A percentile compares a stretch with the other conserved stretches of the same genome.
phyloP scores from a whole-genome alignment of 2,888 invertebrate genomes.

The Drosophila peninsularis region DNA sequence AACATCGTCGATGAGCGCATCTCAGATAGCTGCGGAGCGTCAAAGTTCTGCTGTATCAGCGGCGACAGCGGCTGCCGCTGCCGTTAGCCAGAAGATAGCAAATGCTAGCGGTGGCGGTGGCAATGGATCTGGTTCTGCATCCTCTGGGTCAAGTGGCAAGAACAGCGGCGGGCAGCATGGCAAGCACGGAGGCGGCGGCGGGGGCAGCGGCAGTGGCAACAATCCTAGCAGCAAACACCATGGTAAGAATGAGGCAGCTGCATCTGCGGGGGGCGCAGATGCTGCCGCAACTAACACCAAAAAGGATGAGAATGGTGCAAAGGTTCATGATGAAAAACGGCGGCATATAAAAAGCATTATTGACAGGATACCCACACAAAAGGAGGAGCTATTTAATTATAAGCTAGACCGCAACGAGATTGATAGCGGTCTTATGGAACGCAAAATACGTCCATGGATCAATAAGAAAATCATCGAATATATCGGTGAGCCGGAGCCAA shows the following conservation, averaged over 20 bases:
- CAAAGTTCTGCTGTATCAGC: constrained; percentile 73
- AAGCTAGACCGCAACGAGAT: constrained; percentile 95
- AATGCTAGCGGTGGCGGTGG: constrained; percentile 31
- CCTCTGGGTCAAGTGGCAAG: constrained; percentile 25
- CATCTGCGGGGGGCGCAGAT: constrained; percentile 64
- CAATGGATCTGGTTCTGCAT: constrained; percentile 39
- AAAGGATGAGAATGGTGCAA: constrained; percentile 87
- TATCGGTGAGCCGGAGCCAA: constrained; percentile 99
- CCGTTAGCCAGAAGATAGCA: constrained; percentile 73
- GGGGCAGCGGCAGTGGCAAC: constrained; percentile 2
- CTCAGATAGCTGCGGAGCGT: constrained; percentile 55
- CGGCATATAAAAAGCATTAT: constrained; percentile 98
- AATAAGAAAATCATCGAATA: constrained; percentile 99
- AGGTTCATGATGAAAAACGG: constrained; percentile 96
- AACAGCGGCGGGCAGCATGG: constrained; percentile 25
- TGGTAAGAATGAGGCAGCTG: constrained; percentile 76
- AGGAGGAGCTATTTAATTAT: constrained; percentile 97
- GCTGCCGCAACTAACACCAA: constrained; percentile 73
- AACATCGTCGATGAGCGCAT: constrained; percentile 27
- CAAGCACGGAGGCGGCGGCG: constrained; percentile 40
- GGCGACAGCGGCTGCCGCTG: constrained; percentile 72
- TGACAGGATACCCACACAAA: constrained; percentile 99
- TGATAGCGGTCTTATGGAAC: constrained; percentile 93
- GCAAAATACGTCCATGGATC: constrained; percentile 99
- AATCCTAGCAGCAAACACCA: constrained; percentile 54